These are phyloP conservation scores for Anguilla marmorata DNA, from an alignment of 2,797 vertebrate species.

Conservation along the genomic window DNA sequence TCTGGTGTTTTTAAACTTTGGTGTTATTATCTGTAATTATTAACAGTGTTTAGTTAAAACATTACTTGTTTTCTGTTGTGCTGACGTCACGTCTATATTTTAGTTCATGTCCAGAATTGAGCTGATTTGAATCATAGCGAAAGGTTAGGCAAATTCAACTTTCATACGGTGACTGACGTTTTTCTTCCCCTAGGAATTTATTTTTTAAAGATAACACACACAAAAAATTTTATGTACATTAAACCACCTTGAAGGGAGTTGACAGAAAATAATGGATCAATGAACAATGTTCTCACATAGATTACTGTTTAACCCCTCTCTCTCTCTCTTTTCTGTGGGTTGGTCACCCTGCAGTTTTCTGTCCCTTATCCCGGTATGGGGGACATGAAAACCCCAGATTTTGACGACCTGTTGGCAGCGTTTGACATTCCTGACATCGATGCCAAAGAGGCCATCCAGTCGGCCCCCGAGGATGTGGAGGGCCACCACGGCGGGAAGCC, in stretches of 20 bases:
- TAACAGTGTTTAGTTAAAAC: not conserved
- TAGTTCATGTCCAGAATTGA: not conserved
- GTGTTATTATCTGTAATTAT: not conserved
- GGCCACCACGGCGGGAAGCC: conserved; percentile 68
- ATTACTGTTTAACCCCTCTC: not conserved
- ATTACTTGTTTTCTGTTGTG: not conserved
- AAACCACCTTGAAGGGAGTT: not conserved
- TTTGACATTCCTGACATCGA: conserved; percentile 98
- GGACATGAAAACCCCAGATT: conserved; percentile 99
- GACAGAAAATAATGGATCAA: not conserved
- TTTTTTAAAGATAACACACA: too few relatives aligned
- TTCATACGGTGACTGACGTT: not conserved
- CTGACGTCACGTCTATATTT: not conserved
- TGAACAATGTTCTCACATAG: not conserved
- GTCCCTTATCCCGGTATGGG: conserved; percentile 82
- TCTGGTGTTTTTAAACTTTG: not conserved
- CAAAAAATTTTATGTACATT: not conserved
- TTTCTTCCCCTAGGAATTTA: not conserved
- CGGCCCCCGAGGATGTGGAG: conserved; percentile 86
- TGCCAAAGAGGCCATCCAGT: conserved; percentile 93
- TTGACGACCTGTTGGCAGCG: conserved; percentile 96
- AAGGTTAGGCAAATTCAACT: not conserved
- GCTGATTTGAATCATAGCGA: not conserved
- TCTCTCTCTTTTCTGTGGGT: not conserved
- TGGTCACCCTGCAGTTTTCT: conserved; percentile 62